Conservation (phyloP, 2,797 vertebrate species). For the Pachyuromys duprasi region DNA sequence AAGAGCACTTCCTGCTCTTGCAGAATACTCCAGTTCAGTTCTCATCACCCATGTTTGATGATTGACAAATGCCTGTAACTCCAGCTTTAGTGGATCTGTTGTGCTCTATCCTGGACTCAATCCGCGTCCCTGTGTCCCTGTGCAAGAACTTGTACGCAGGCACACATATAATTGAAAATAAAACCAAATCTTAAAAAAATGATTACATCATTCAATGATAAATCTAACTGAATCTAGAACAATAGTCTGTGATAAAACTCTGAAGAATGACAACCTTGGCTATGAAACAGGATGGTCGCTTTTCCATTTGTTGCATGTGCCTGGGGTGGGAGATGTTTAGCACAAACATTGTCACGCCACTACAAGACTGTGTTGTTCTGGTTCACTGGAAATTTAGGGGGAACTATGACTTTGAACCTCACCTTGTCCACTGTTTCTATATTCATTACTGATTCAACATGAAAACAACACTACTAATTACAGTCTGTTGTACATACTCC, state of each 20-base stretch:
- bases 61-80: not conserved
- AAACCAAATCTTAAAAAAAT: not conserved
- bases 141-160: not conserved
- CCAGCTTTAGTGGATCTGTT: not conserved
- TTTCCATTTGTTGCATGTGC: not conserved
- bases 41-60: too few relatives aligned
- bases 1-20: not conserved
- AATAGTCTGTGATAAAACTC: not conserved
- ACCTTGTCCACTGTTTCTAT: not conserved
- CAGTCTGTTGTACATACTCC: not conserved
- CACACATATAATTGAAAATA: not conserved
- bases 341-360: not conserved
- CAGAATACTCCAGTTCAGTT: not conserved
- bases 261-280: not conserved
- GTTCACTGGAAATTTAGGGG: not conserved
- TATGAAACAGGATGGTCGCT: not conserved
- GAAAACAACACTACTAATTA: not conserved
- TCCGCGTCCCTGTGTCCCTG: too few relatives aligned
- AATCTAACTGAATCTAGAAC: not conserved
- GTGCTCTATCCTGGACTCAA: not conserved
- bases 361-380: not conserved
- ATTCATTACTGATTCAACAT: not conserved
- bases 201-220: not conserved
- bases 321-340: accelerated
- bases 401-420: not conserved